Evolutionary conservation across 2,888 invertebrate genomes (phyloP).

Genomic region (Girardia tigrina): DNA sequence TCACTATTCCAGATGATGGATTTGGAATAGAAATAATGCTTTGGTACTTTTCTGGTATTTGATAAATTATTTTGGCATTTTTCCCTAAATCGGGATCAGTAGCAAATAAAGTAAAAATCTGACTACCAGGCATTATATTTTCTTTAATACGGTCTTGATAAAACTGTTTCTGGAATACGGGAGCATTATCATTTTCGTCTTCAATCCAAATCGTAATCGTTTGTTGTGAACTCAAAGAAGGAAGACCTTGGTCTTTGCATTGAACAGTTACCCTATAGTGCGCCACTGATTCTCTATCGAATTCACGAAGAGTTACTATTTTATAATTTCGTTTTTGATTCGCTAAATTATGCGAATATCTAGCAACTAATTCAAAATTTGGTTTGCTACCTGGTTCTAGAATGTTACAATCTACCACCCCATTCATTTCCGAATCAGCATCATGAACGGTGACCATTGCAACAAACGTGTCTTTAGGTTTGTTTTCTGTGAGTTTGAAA

Average conservation of each 20-base stretch:
- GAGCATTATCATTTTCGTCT: conserved; percentile 67
- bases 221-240: not conserved
- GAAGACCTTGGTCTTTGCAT: not conserved
- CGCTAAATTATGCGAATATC: not conserved
- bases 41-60: conserved; percentile 68
- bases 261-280: not conserved
- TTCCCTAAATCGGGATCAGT: conserved; percentile 74
- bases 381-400: not conserved
- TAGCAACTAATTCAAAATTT: not conserved
- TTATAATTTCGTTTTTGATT: not conserved
- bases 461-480: conserved; percentile 25
- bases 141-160: conserved; percentile 71
- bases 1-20: not conserved
- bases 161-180: conserved; percentile 73
- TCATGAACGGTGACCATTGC: not conserved
- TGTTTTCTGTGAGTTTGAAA: conserved; percentile 8
- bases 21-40: not conserved
- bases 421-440: conserved; percentile 13
- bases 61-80: conserved; percentile 69
- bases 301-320: not conserved
- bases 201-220: not conserved
- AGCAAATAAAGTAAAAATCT: conserved; percentile 69
- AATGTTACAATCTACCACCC: not conserved
- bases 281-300: not conserved
- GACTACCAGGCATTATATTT: conserved; percentile 66